A percentile compares a stretch with the other conserved stretches of the same genome.
Evolutionary conservation across 2,113 vertebrate genomes (phyloP).

Genomic region (Andinoacara biseriatus): DNA sequence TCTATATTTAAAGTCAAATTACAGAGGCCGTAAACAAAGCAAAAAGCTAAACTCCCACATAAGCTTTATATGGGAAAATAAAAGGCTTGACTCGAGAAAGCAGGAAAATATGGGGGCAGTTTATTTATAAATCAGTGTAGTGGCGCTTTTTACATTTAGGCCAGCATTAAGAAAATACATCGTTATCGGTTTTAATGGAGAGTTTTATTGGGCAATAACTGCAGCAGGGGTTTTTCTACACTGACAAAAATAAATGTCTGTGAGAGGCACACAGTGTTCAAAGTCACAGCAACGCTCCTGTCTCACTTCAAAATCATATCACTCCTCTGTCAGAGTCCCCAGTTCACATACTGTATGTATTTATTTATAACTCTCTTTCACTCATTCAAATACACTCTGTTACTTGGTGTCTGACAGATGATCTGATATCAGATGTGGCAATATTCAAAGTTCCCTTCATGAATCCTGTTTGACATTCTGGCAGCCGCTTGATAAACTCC

Average conservation of each 20-base stretch:
- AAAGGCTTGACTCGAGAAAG: not conserved
- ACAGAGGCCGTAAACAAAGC: not conserved
- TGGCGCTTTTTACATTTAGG: not conserved
- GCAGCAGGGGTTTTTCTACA: conserved; percentile 2
- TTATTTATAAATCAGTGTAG: conserved; percentile 8
- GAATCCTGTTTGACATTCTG: conserved; percentile 12
- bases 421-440: conserved; percentile 30
- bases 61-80: not conserved
- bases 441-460: conserved; percentile 4
- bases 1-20: not conserved
- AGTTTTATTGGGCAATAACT: conserved; percentile 11
- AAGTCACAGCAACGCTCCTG: conserved; percentile 16
- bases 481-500: conserved; percentile 14
- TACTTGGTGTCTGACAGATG: conserved; percentile 16
- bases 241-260: conserved; percentile 9
- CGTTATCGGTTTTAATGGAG: conserved; percentile 1
- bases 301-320: not conserved
- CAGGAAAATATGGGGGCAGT: not conserved
- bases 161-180: not conserved
- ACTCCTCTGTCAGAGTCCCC: conserved; percentile 20
- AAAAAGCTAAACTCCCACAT: not conserved
- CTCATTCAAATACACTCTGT: not conserved
- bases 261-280: conserved; percentile 21
- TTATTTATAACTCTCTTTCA: not conserved
- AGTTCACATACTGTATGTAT: conserved; percentile 2